Evolutionary conservation across 2,888 invertebrate species (phyloP).

Genomic region (Elysia crispata): DNA sequence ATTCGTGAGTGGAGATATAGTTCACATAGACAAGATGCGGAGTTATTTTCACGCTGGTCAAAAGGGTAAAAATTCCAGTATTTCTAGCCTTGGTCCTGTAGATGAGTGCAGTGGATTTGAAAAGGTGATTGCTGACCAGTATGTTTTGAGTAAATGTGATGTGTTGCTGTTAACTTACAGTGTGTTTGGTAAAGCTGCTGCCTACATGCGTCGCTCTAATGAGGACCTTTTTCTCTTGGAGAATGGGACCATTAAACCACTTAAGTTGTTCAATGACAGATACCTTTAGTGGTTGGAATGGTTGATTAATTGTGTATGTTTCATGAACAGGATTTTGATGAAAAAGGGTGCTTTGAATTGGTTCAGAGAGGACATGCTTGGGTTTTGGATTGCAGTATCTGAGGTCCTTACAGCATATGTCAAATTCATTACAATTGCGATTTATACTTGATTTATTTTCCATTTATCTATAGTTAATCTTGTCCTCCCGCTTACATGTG

Average conservation of each 20-base stretch:
- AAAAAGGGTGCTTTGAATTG: too few species aligned
- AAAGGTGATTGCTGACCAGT: constrained; percentile 57
- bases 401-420: too few species aligned
- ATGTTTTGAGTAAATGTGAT: constrained; percentile 55
- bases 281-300: too few species aligned
- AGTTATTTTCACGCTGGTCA: neutral
- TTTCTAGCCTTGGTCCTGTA: neutral
- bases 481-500: too few species aligned
- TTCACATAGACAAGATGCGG: constrained; percentile 55
- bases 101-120: constrained; percentile 54
- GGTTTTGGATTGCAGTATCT: too few species aligned
- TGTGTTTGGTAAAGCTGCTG: constrained; percentile 57
- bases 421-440: too few species aligned
- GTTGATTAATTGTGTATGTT: too few species aligned
- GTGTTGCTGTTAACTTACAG: constrained; percentile 56
- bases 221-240: constrained; percentile 54
- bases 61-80: constrained; percentile 2
- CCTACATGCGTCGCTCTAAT: constrained; percentile 54
- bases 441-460: too few species aligned
- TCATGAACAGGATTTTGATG: too few species aligned
- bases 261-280: constrained; percentile 53
- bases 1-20: constrained; percentile 55
- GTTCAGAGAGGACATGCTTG: too few species aligned
- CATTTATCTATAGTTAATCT: too few species aligned
- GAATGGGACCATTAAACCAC: constrained; percentile 48